Base-by-base conservation (phyloP, 2,888 invertebrate species). In the Podabrus alpinus region DNA sequence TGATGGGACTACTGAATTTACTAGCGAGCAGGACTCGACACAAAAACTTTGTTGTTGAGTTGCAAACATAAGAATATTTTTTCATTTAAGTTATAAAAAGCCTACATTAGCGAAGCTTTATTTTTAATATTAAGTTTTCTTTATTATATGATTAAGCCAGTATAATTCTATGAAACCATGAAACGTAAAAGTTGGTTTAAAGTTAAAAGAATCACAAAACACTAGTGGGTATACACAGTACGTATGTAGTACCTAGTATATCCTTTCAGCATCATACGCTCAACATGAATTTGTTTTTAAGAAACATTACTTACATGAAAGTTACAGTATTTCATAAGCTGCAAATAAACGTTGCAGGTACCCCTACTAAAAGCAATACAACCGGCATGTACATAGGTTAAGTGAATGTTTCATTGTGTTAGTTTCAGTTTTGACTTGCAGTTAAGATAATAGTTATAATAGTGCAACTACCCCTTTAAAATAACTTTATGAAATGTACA, bases 1-100 rank as follows among this genome's bases (percentile, higher is more conserved):
- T 80, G 80, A 80, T 78, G 68, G 29, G 69, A 70, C 64, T 73
- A 59, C 64, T 69, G 68, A 79, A 78, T 74, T 75, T 76, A 69
- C 73, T 72, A 80, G 79, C 78, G 73, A 77, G 73, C 69, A 60
- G 15, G 16, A 17, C 16, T n/a, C 60, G 21, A 62, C 19, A 71
- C n/a, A 66, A 15, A 66, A 64, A 64, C 19, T 64, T 64, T 64
- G 62, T 64, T 64, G 21, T 21, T 64, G 13, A 13, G 62, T 15
- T 19, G 21, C 62, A 64, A 64, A 19, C 17, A 64, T 45, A 45
- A 45, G 45, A 45, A 45, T 45, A 5, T 45, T 45, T 45, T 45
- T 45, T 45, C n/a, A 45, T 45, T 45, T 45, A 45, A 45, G n/a
- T 45, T 45, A 45, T n/a, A 45, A n/a, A 45, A 45, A 45, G 45